Conservation (phyloP, 2,113 vertebrate genomes). For the Plecotus auritus region DNA sequence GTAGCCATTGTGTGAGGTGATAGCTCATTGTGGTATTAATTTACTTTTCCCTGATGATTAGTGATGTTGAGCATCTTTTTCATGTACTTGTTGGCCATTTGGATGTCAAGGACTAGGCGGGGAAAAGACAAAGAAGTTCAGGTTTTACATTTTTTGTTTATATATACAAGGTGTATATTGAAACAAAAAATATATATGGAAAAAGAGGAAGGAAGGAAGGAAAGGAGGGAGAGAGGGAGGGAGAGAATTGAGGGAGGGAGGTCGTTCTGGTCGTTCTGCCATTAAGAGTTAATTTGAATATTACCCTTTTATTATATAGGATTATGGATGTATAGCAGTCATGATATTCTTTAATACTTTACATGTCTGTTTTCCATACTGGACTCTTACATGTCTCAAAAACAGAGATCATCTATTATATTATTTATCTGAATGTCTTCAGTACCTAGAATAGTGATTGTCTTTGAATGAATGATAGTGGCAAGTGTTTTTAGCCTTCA, state of each 20-base stretch:
- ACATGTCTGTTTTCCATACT: neutral
- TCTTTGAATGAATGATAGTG: neutral
- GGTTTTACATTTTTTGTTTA: neutral
- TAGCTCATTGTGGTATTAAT: neutral
- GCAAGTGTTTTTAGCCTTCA: neutral
- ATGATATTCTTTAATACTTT: neutral
- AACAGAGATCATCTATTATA: neutral
- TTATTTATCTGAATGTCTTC: neutral
- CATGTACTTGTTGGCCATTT: neutral
- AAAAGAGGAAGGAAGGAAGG: neutral
- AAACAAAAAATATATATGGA: neutral
- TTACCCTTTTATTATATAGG: no score
- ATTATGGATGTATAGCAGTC: neutral
- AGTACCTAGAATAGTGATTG: neutral
- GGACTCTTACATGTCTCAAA: neutral
- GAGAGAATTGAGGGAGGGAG: neutral
- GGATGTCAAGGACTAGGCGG: neutral
- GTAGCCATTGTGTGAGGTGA: neutral
- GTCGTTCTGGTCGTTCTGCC: no score
- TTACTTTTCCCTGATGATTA: neutral
- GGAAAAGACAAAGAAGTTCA: neutral
- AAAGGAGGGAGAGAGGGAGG: no score
- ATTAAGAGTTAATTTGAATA: no score
- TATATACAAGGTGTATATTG: neutral
- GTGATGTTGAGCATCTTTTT: neutral